Base-by-base conservation (phyloP, 2,888 invertebrate species). In the Torymus aiolomorphi region DNA sequence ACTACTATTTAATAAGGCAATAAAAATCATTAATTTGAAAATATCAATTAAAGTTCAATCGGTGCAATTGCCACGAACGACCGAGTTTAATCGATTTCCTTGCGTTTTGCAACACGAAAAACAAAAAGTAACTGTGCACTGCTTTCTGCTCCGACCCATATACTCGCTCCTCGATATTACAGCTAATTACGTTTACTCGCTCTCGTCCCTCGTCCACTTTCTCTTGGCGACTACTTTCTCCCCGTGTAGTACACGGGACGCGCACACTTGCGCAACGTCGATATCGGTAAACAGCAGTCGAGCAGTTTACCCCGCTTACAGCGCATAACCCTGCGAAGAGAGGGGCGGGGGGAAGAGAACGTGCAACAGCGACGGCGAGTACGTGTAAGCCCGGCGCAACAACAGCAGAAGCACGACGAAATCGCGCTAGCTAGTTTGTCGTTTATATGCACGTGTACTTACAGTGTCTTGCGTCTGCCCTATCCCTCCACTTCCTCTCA, bases 241-340 rank as follows among this genome's bases (percentile, higher is more conserved):
- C 24, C 8, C 8, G 13, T 20, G n/a, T 20, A 14, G 14, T 31
- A 31, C 14, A 31, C 31, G 31, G 5, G 31, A 4, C 31, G 31
- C 31, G 31, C 31, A 31, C 31, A 31, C 31, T 31, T 31, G 31
- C 31, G 31, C 31, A 31, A 31, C 66, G 20, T 18, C 70, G 14
- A 20, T 59, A 71, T 71, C 57, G 70, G 70, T 14, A 71, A 71
- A 71, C 70, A 71, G 59, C 49, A 59, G 49, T 59, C 59, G 11
- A 10, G 13, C 31, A 31, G 31, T 31, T 31, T 5, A 31, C 31
- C 31, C 31, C 31, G 31, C 31, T 31, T 31, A 31, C 31, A 31
- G 31, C 31, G 31, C 31, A 31, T 31, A 31, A 31, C 31, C 31
- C 31, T 31, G 31, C 1, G 62, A 24, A 62, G 62, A 11, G 16